phyloP scores from a whole-genome alignment of 2,888 invertebrate genomes.

The Masnerella sp. region DNA sequence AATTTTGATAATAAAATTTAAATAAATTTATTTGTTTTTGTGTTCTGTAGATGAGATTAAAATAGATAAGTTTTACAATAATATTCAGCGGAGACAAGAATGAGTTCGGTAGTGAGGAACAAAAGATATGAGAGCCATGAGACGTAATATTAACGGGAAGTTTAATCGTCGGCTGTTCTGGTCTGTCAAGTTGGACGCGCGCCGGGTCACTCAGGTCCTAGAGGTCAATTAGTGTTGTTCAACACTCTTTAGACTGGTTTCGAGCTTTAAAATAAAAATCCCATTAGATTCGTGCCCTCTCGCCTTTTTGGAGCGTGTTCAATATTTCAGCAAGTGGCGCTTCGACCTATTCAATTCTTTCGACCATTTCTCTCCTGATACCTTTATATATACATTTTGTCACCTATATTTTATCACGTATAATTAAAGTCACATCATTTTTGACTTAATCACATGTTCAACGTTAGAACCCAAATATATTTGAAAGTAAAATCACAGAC shows the following conservation, averaged over 20 bases:
- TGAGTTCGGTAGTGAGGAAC: slow-evolving; percentile 49
- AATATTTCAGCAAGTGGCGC: slow-evolving; percentile 60
- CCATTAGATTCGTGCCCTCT: slow-evolving; percentile 56
- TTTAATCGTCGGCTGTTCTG: slow-evolving; percentile 74
- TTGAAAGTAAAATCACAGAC: too few relatives aligned
- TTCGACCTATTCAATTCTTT: slow-evolving; percentile 49
- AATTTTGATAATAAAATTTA: too few relatives aligned
- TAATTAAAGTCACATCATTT: too few relatives aligned
- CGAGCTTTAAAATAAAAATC: slow-evolving; percentile 69
- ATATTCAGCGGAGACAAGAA: slow-evolving; percentile 45
- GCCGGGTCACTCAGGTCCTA: slow-evolving; percentile 75
- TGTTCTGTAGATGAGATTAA: too few relatives aligned
- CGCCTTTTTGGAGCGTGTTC: slow-evolving; percentile 48
- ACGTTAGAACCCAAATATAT: too few relatives aligned
- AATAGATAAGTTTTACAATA: slow-evolving; percentile 38
- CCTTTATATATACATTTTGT: too few relatives aligned
- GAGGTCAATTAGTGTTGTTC: slow-evolving; percentile 77
- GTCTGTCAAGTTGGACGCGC: slow-evolving; percentile 74
- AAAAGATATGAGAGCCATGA: slow-evolving; percentile 62
- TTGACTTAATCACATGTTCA: too few relatives aligned
- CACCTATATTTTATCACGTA: too few relatives aligned
- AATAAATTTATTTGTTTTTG: too few relatives aligned
- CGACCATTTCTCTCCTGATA: not conserved
- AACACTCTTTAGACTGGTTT: slow-evolving; percentile 70
- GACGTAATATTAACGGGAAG: slow-evolving; percentile 75